Percentiles rank a stretch among this genome's conserved stretches.
These are phyloP conservation scores for Orthosia gothica DNA, from an alignment of 2,888 invertebrate genomes.

Conservation along the genomic window DNA sequence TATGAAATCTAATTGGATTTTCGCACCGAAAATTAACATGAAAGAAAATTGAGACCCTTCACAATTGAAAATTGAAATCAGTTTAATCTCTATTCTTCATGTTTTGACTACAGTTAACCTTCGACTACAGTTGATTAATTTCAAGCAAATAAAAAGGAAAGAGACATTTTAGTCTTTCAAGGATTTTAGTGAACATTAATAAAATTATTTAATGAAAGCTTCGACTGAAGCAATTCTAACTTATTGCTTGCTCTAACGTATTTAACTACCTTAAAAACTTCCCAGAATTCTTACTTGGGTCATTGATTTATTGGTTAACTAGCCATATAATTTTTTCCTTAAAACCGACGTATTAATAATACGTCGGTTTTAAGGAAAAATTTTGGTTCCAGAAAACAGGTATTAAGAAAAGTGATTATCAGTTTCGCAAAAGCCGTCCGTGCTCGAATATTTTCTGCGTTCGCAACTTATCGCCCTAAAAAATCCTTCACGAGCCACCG, in stretches of 20 bases:
- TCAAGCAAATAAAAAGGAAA: background rate
- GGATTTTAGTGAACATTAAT: background rate
- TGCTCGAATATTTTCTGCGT: constrained; percentile 38
- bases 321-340: background rate
- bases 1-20: constrained; percentile 17
- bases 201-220: background rate
- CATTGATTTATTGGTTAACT: constrained; percentile 5
- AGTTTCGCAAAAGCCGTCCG: constrained; percentile 21
- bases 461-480: constrained; percentile 45
- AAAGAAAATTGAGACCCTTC: constrained; percentile 8
- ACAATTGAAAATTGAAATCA: background rate
- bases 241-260: too few species aligned
- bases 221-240: background rate
- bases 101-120: background rate
- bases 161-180: too few species aligned
- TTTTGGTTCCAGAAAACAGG: constrained; percentile 9
- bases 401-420: constrained; percentile 30
- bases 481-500: constrained; percentile 24
- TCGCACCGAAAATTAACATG: constrained; percentile 5
- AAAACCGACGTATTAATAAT: background rate
- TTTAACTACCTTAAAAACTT: too few species aligned
- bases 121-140: background rate
- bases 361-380: too few species aligned
- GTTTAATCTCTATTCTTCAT: constrained; percentile 1
- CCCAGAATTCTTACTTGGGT: background rate